These are phyloP conservation scores for Phylloscopus whistleri DNA, from an alignment of 2,113 vertebrate species.

Conservation along the genomic window DNA sequence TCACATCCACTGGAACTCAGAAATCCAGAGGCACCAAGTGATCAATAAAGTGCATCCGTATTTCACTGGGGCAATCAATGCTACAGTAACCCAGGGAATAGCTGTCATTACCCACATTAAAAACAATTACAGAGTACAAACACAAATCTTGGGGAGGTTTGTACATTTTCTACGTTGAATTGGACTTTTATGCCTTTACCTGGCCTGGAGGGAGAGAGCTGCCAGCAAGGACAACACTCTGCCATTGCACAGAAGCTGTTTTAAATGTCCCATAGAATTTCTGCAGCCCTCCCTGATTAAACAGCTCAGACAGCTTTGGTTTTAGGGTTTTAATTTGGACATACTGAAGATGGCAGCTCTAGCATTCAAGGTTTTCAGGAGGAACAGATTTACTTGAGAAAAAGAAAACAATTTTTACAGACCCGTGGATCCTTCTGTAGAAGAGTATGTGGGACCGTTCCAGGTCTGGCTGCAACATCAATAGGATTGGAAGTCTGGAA, in stretches of 20 bases:
- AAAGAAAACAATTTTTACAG: constrained; percentile 1
- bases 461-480: constrained; percentile 90
- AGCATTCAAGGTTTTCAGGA: not conserved
- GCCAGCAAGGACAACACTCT: not conserved
- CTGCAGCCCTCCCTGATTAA: not conserved
- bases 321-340: not conserved
- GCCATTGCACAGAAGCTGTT: not conserved
- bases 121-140: constrained; percentile 54
- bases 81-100: constrained; percentile 49
- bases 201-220: not conserved
- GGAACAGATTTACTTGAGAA: not conserved
- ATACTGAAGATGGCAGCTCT: not conserved
- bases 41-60: constrained; percentile 47
- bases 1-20: not conserved
- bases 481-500: constrained; percentile 94
- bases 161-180: rapidly evolving
- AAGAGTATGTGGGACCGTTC: constrained; percentile 91
- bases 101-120: constrained; percentile 38
- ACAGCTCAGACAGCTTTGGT: not conserved
- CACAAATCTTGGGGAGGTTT: constrained; percentile 9
- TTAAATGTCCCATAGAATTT: not conserved
- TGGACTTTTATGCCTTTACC: not conserved
- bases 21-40: constrained; percentile 9
- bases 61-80: constrained; percentile 53
- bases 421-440: constrained; percentile 98